These are phyloP conservation scores for Pangasius mekongensis DNA, from an alignment of 2,797 vertebrate species.

Conservation along the genomic window DNA sequence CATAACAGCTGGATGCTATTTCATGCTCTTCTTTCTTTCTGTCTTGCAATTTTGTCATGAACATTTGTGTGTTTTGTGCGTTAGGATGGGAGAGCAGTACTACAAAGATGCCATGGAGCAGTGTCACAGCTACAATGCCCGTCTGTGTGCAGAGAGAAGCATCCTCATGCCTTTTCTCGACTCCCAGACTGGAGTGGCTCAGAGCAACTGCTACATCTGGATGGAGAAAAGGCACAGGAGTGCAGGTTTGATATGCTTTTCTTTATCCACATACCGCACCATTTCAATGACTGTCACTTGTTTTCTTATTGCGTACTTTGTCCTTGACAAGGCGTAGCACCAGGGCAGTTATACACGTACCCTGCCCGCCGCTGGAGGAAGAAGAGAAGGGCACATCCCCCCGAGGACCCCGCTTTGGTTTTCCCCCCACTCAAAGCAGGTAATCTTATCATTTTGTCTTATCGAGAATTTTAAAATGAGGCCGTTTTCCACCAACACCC, in stretches of 20 bases:
- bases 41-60: constrained; percentile 42
- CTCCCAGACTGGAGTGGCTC: constrained; percentile 95
- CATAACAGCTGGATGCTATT: neutral
- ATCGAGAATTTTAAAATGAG: neutral
- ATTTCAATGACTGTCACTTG: neutral
- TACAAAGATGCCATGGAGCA: constrained; percentile 97
- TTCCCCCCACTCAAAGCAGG: constrained; percentile 94
- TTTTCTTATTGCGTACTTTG: neutral
- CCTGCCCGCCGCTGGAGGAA: constrained; percentile 96
- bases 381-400: constrained; percentile 91
- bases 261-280: neutral
- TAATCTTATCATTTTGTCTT: constrained; percentile 57
- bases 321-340: constrained; percentile 81
- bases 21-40: neutral
- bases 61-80: neutral
- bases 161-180: constrained; percentile 96
- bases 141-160: constrained; percentile 92
- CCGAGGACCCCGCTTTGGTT: constrained; percentile 90
- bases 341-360: constrained; percentile 95
- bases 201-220: constrained; percentile 99
- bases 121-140: constrained; percentile 95
- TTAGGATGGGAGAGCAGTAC: constrained; percentile 93
- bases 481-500: neutral
- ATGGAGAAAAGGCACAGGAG: constrained; percentile 97
- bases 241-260: constrained; percentile 76